Conservation (phyloP, 2,113 vertebrate species). For the Cisticola juncidis region DNA sequence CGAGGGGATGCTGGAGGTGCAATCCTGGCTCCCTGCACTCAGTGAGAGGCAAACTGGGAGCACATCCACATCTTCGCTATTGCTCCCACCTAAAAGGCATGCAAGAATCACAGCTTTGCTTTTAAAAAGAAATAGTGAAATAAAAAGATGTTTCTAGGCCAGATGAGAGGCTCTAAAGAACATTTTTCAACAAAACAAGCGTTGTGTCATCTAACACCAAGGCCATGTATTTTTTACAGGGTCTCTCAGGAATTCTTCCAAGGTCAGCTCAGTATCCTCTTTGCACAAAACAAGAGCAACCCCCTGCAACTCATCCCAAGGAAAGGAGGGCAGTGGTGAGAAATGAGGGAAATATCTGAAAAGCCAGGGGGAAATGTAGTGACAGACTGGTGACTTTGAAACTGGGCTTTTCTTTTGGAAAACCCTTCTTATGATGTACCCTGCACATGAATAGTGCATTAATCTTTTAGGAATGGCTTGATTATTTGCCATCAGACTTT, state of each 20-base stretch:
- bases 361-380: neutral
- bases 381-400: neutral
- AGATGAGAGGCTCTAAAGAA: neutral
- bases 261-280: neutral
- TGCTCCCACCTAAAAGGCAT: neutral
- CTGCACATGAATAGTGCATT: neutral
- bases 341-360: neutral
- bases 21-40: neutral
- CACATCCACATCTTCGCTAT: neutral
- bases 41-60: neutral
- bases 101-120: neutral
- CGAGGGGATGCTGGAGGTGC: neutral
- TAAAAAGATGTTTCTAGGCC: neutral
- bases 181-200: neutral
- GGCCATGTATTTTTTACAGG: accelerated
- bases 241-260: neutral
- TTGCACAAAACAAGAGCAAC: neutral
- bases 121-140: neutral
- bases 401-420: neutral
- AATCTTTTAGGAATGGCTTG: neutral
- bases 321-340: neutral
- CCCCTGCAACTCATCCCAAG: neutral
- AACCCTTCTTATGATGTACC: neutral
- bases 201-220: neutral
- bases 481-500: neutral